Percentiles rank a stretch among this genome's conserved stretches.
phyloP scores from a whole-genome alignment of 1,140 invertebrate species.

The Daktulosphaira vitifoliae region DNA sequence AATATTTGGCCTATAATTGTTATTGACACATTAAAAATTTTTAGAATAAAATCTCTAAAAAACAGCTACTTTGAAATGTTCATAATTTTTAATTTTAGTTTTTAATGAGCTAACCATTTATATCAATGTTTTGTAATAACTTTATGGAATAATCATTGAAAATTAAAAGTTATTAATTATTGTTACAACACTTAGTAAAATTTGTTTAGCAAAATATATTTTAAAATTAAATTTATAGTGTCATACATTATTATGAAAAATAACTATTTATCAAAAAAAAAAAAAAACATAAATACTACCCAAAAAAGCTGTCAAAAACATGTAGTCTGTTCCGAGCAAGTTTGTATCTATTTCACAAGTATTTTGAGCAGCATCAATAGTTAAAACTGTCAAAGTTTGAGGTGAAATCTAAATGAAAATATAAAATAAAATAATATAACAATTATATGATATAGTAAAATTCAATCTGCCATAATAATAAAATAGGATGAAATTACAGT shows the following conservation, averaged over 20 bases:
- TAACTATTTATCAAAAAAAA: too few species aligned
- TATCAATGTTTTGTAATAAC: neutral
- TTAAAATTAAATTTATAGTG: too few species aligned
- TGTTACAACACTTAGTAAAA: too few species aligned
- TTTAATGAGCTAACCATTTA: neutral
- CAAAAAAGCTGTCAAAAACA: constrained; percentile 79
- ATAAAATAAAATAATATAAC: neutral
- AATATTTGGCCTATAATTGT: too few species aligned
- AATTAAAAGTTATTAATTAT: neutral
- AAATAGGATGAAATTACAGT: too few species aligned
- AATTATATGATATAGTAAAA: neutral
- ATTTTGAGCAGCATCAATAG: constrained; percentile 45
- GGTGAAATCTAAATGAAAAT: constrained; percentile 10
- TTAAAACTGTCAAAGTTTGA: constrained; percentile 28
- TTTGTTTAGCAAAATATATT: too few species aligned
- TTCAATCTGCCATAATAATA: neutral
- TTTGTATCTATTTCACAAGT: constrained; percentile 27
- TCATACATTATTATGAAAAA: too few species aligned
- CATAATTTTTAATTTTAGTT: too few species aligned
- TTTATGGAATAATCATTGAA: neutral
- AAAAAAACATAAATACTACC: constrained; percentile 46
- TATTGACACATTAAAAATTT: too few species aligned
- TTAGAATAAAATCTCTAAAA: too few species aligned
- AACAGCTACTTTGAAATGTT: too few species aligned
- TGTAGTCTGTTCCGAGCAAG: constrained; percentile 73